Conservation (phyloP, 2,113 vertebrate species). For the Quiscalus mexicanus region DNA sequence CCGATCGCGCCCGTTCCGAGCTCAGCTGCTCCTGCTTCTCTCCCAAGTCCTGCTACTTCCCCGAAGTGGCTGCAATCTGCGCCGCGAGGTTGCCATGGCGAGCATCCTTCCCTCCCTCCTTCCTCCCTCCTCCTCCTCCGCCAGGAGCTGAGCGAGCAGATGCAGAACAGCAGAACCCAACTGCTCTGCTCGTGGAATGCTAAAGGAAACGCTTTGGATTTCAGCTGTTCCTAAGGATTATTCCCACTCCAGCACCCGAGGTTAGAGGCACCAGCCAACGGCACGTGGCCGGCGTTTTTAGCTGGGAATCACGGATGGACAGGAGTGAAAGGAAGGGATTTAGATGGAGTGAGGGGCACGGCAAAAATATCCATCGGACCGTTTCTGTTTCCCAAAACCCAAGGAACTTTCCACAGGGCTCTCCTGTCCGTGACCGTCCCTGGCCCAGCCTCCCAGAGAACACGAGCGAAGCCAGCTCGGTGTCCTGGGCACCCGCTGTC, state of each 20-base stretch:
- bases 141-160: conserved; percentile 48
- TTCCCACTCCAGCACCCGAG: neutral
- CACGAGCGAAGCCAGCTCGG: rapidly evolving
- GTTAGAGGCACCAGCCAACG: rapidly evolving
- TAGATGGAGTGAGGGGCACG: rapidly evolving
- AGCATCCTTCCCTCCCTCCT: neutral
- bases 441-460: rapidly evolving
- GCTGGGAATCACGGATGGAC: neutral
- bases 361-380: rapidly evolving
- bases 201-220: neutral
- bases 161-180: conserved; percentile 51
- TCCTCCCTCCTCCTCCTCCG: conserved; percentile 23
- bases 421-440: neutral
- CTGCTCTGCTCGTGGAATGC: neutral
- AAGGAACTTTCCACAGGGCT: neutral
- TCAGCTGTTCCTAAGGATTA: neutral
- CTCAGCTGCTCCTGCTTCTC: neutral
- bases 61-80: conserved; percentile 43
- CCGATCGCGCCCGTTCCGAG: rapidly evolving
- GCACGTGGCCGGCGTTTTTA: neutral
- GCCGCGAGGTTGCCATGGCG: conserved; percentile 77
- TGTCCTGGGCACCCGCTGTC: rapidly evolving
- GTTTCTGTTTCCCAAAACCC: rapidly evolving
- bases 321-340: neutral
- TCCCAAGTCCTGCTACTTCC: conserved; percentile 68